Evolutionary conservation across 92 coral and sea anemone species (phyloP), one percentile per base, ranked within the genome.

Genomic region (Muricea muricata): DNA sequence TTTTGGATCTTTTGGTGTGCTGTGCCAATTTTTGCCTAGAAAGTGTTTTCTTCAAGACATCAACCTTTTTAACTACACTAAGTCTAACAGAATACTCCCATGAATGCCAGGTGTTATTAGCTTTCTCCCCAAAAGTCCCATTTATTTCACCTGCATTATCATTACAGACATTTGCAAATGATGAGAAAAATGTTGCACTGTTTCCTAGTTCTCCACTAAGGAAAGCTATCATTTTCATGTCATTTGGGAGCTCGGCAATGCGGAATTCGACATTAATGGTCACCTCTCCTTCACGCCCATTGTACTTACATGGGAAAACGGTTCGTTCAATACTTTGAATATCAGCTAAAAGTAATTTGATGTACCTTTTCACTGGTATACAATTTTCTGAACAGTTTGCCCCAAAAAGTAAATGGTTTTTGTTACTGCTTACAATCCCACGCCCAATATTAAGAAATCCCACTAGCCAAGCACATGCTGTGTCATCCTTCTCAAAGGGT

Each of bases 181-280:
- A 73, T 4, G 79, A 73, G 34, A 73, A 73, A 73, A 42, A 41
- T 73, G 42, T 73, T 2, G 79, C 79, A 46, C 79, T 73, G 13
- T 87, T 87, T 6, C 81, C n/a, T 11, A 87, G 61, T 40, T 87
- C 90, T 26, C 86, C 90, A 69, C 66, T 28, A 0, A 87, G 55
- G 37, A 87, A 87, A 0, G 86, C 90, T 30, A 87, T 7, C 82
- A 87, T 87, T 55, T 87, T 87, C 86, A 87, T 87, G 56, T 87
- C 91, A 65, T 87, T 82, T n/a, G 87, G 87, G 34, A 87, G 65
- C 48, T 87, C 91, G 7, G 66, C 82, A 1, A 87, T 35, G 41
- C 65, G 42, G 52, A 87, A 87, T 75, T 82, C 82, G 6, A 87
- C 76, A 55, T 73, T 80, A 42, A 80, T 58, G 26, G 75, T 69